Evolutionary conservation across 2,797 vertebrate species (phyloP).

Genomic region (Micromesistius poutassou): DNA sequence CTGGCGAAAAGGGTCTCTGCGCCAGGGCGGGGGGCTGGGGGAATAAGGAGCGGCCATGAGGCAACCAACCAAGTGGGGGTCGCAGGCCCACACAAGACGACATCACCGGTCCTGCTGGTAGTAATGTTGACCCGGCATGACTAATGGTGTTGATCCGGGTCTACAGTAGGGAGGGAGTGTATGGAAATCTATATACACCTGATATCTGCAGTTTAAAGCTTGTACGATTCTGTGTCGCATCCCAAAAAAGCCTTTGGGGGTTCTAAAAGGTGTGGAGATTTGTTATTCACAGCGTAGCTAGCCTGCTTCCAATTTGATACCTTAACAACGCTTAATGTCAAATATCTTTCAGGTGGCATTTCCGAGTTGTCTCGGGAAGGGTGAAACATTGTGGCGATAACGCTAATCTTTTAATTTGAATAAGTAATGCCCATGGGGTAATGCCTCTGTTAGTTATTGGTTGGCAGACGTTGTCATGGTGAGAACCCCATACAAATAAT

Average conservation of each 20-base stretch:
- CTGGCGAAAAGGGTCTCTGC: constrained; percentile 18
- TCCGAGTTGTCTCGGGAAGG: background rate
- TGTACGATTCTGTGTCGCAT: background rate
- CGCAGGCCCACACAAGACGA: constrained; percentile 20
- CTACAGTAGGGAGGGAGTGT: constrained; percentile 8
- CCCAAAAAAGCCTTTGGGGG: background rate
- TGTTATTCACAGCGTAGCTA: background rate
- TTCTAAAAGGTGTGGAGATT: background rate
- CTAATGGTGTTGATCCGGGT: constrained; percentile 21
- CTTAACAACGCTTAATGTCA: background rate
- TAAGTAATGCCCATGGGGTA: background rate
- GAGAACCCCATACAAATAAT: background rate
- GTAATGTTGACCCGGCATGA: constrained; percentile 6
- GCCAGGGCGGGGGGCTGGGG: constrained; percentile 25
- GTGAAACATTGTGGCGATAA: background rate
- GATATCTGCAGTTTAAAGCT: background rate
- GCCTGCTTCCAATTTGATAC: background rate
- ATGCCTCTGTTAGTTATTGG: background rate
- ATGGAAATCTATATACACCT: background rate
- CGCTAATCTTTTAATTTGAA: background rate
- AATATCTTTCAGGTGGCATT: background rate
- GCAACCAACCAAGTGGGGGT: constrained; percentile 31
- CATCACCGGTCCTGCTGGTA: constrained; percentile 36
- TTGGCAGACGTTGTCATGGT: background rate
- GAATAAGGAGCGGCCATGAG: constrained; percentile 10